These are phyloP conservation scores for Edolisoma coerulescens DNA, from an alignment of 2,113 vertebrate genomes.

Conservation along the genomic window DNA sequence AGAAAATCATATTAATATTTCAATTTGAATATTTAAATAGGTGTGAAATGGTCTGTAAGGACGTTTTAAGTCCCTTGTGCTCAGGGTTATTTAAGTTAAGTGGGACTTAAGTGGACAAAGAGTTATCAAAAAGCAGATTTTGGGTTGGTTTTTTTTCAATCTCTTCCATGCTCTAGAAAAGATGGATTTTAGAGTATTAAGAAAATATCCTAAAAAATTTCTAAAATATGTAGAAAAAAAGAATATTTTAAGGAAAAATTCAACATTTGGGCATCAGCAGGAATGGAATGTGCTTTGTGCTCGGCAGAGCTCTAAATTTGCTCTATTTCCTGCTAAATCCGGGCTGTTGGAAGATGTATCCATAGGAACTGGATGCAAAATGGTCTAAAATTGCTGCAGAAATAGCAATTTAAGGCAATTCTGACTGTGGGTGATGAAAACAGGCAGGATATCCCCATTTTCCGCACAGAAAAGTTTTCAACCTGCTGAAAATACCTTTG, in stretches of 20 bases:
- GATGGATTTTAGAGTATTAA: background rate
- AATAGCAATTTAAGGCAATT: background rate
- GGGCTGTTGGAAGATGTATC: background rate
- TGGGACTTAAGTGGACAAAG: background rate
- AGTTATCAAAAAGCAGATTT: background rate
- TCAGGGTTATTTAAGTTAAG: background rate
- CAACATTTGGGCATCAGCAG: background rate
- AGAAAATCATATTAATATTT: background rate
- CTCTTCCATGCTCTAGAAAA: background rate
- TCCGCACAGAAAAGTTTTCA: background rate
- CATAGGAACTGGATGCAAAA: background rate
- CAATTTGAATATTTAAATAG: background rate
- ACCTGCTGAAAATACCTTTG: background rate
- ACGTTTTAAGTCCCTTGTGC: background rate
- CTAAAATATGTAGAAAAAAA: background rate
- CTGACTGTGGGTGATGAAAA: background rate
- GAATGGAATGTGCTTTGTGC: background rate
- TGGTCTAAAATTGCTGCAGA: background rate
- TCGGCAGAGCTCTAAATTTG: background rate
- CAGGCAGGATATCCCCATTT: background rate
- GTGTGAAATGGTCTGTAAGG: background rate
- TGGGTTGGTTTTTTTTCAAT: background rate
- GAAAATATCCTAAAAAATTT: background rate
- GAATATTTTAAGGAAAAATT: background rate
- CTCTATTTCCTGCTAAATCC: background rate